Base-by-base conservation (phyloP, 2,113 vertebrate species). In the Brevimyrus niger region DNA sequence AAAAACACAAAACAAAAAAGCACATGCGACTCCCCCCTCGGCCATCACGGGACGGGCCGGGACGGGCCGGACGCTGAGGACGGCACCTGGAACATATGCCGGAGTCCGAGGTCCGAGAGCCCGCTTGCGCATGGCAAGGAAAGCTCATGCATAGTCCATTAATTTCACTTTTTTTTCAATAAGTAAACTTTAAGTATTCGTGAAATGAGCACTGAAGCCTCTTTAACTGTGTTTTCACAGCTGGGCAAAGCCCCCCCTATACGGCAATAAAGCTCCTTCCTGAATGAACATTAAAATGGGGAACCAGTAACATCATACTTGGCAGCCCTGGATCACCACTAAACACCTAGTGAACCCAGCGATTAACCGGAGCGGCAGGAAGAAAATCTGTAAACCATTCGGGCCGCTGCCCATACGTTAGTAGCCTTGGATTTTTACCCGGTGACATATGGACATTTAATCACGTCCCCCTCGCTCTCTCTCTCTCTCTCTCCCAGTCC, bases 191-290 rank as follows among this genome's bases (percentile, higher is more conserved):
- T 93, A 95, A 95, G 93, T 94, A 92, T 94, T 94, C 87, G 91
- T 95, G 94, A 95, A 95, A 94, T 94, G 93, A 95, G 94, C 92
- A 92, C 94, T 95, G 93, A 94, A 95, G 94, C 92, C 92, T 93
- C 92, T 94, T 94, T 95, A 94, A 94, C 93, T 42, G 93, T 96
- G 95, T 96, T 96, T 96, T 94, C 92, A 94, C 95, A 96, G 95
- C 95, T 96, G 95, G 92, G 90, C 61, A 76, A 73, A 91, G 42
- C 92, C 89, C 93, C 90, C 21, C 55, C 85, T 92, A 8, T 90
- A 89, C 42, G 38, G 91, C 93, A 92, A 93, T 95, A 95, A 95
- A 95, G 92, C 51, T 31, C 92, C 93, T 95, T 96, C 94, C 94
- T 95, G 95, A 94, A 93, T 93, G 92, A 94, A 93, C 93, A 93